Percentiles rank a stretch among this genome's conserved stretches.
phyloP scores from a whole-genome alignment of 35 echinoderm and acorn worm genomes.

The Lytechinus pictus region DNA sequence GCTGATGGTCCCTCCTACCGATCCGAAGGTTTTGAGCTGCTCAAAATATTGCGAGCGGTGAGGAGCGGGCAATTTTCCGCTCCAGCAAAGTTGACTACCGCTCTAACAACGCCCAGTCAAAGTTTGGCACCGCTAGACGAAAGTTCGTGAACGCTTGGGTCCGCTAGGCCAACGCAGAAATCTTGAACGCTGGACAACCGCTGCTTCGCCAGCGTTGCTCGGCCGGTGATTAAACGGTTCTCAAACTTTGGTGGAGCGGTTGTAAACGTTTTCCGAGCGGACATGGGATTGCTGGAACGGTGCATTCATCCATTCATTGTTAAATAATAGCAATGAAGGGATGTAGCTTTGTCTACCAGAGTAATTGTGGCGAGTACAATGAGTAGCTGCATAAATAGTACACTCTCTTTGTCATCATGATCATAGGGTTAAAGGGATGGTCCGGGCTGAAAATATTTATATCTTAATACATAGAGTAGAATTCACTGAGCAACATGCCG shows the following conservation, averaged over 20 bases:
- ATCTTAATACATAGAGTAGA: no score
- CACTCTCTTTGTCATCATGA: no score
- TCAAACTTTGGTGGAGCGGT: constrained; percentile 38
- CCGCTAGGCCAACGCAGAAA: constrained; percentile 34
- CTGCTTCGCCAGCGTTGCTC: constrained; percentile 37
- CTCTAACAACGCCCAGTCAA: constrained; percentile 38
- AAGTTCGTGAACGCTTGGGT: constrained; percentile 35
- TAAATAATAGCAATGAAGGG: no score
- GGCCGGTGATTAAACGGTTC: constrained; percentile 27
- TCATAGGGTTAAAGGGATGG: no score
- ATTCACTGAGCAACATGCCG: no score
- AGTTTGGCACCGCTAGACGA: constrained; percentile 35
- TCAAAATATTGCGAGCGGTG: constrained; percentile 39
- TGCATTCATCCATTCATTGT: not conserved
- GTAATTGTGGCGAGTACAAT: no score
- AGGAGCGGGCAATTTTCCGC: constrained; percentile 41
- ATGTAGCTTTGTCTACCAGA: no score
- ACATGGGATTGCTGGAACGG: constrained; percentile 13
- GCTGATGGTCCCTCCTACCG: constrained; percentile 43
- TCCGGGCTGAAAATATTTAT: no score
- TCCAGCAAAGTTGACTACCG: constrained; percentile 34
- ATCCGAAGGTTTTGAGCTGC: constrained; percentile 35
- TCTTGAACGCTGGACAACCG: constrained; percentile 38
- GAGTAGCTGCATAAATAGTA: no score
- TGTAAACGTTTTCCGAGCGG: constrained; percentile 37